Base-by-base conservation (phyloP, 2,113 vertebrate genomes). In the Mesitornis unicolor region DNA sequence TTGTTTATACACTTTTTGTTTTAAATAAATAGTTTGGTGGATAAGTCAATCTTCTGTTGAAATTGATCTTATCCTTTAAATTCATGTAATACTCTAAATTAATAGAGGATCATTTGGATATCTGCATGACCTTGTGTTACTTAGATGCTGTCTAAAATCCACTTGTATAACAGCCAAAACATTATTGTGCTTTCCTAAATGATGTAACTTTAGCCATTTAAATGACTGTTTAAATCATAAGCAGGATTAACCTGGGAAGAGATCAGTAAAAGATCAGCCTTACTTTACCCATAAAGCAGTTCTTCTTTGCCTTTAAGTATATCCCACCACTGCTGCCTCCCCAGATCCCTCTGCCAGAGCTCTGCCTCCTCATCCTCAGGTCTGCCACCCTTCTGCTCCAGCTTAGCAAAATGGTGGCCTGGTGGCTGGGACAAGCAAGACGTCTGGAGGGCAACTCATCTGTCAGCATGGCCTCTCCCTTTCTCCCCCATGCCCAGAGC, bases 201-300 rank as follows among this genome's bases (percentile, higher is more conserved):
- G 53, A 47, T 47, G 21, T 63, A 91, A 87, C 60, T 96, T 90
- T 12, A 63, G 85, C 76, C 79, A 84, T 84, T 88, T 86, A 90
- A 90, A 91, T 57, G 36, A 63, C 89, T 65, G 20, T 50, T 93
- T 87, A 84, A 90, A 88, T 84, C 76, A 64, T 78, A 86, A 87
- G 24, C 60, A 38, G 90, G 76, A 96, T 94, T 87, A 96, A 93
- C 79, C 80, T 78, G 76, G 25, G 86, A 86, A 57, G 53, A 90
- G 75, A 61, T 80, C 74, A 85, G 70, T 82, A 36, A 63, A 93
- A 93, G 73, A 92, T 84, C 92, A 90, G 81, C 83, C 88, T 92
- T 35, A 8, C 36, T 86, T 90, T 77, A 87, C 51, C 85, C 65
- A 69, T 65, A 67, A 63, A 86, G 79, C 68, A 50, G 15, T 19